Conservation (phyloP, 1,140 invertebrate species). For the Nephotettix cincticeps region DNA sequence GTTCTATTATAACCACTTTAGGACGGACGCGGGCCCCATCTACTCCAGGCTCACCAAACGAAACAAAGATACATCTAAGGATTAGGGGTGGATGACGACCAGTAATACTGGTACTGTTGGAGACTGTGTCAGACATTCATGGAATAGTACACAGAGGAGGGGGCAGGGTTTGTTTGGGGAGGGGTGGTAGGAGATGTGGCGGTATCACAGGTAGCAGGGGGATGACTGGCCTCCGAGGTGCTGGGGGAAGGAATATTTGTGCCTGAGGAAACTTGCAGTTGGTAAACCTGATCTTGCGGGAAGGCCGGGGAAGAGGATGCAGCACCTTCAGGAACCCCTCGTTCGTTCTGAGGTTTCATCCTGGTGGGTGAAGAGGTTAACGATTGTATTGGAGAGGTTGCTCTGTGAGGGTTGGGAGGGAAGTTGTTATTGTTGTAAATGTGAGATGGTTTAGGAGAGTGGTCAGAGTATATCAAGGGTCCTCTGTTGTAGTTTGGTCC, state of each 20-base stretch:
- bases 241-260: slow-evolving; percentile 24
- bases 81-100: background rate
- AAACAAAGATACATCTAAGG: slow-evolving; percentile 8
- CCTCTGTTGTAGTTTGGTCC: slow-evolving; percentile 25
- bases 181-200: slow-evolving; percentile 21
- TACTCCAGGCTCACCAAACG: background rate
- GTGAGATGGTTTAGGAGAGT: slow-evolving; percentile 14
- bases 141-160: slow-evolving; percentile 50
- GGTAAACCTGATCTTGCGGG: slow-evolving; percentile 27
- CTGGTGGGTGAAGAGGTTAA: slow-evolving; percentile 47
- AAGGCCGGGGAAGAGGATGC: slow-evolving; percentile 44
- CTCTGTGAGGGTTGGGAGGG: slow-evolving; percentile 16
- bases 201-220: slow-evolving; percentile 3
- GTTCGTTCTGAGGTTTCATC: slow-evolving; percentile 42
- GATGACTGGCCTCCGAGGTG: background rate
- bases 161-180: slow-evolving; percentile 38
- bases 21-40: background rate
- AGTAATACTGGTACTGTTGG: slow-evolving; percentile 27
- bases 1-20: too few species aligned
- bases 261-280: slow-evolving; percentile 24
- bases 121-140: slow-evolving; percentile 51
- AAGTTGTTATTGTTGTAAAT: slow-evolving; percentile 24
- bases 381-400: slow-evolving; percentile 40
- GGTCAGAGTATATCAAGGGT: slow-evolving; percentile 29
- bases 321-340: slow-evolving; percentile 47